Evolutionary conservation across 23 tunicate species (phyloP), one percentile per base, ranked within the genome.

Genomic region (Styela plicata): DNA sequence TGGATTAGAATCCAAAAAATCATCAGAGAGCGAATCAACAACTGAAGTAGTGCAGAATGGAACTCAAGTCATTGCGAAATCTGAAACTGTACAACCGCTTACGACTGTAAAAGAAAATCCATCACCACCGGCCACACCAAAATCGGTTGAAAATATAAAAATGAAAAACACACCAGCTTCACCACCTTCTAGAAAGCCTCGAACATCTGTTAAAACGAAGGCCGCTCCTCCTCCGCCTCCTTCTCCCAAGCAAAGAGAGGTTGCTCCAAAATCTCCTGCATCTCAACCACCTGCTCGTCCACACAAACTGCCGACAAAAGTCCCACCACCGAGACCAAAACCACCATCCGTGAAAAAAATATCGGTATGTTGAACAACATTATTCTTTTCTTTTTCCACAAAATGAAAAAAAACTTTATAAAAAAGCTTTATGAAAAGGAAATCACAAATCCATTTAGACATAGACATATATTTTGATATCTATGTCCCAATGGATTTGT

Each of bases 271-370:
- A 25, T 73, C 78, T 23, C 27, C 66, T 24, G 61, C 81, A 5
- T 24, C 81, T 35, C 30, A 13, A 22, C 30, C 66, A 3, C 81
- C 81, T 76, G 24, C 67, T 24, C 81, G 81, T 33, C 78, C 44
- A 29, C 25, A 32, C 24, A 76, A 76, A 22, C n/a, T 26, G 22
- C 81, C 31, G 52, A 34, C 26, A 32, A 89, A 85, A 74, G 78
- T 69, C 3, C 87, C 89, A 0, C 94, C 94, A 25, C 94, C 94
- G 27, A 35, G 94, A 22, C 94, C 94, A 21, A 85, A 86, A 34
- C 95, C 95, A 22, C 95, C 95, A 32, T 70, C 85, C 7, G 33
- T 84, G 24, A 85, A 85, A 65, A 85, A 74, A 57, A 74, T 57
- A 21, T 31, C 74, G 73, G 64, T 71, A 33, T 3, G 70, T 66